Evolutionary conservation across 2,888 invertebrate species (phyloP), one percentile per base, ranked within the genome.

Genomic region (Thalpophila matura): DNA sequence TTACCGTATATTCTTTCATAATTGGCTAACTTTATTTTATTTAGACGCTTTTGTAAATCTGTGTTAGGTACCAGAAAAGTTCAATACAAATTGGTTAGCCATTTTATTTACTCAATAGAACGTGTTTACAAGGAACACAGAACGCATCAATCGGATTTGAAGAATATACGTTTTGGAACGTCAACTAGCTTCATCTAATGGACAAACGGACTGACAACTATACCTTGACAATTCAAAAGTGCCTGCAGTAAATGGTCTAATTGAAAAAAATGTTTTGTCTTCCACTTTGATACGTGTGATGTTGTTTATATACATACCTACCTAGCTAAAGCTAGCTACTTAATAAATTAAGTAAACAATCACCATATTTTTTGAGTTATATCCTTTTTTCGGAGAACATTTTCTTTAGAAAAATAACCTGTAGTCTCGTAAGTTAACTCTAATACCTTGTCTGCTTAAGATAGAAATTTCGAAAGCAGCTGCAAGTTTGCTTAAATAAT

Each of bases 61-160:
- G 4, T 7, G 16, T 33, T 49, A n/a, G 5, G 14, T 50, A 26
- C n/a, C n/a, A n/a, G 6, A 68, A 31, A 50, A 24, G 10, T 29
- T 26, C 37, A 26, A 47, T 37, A 49, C 9, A 56, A 37, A 56
- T 51, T 42, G 35, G 26, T 24, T 42, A 27, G 26, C 50, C 31
- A 51, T 55, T 68, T 61, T 47, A 31, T 56, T 56, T 37, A 43
- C 31, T 33, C 18, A 56, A 47, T 33, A 12, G 37, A 43, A 47
- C 51, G 22, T 62, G 43, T 54, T 68, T 50, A 61, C 38, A 62
- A 43, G 14, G 18, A 55, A 56, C 29, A 40, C 16, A 37, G n/a
- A 46, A 46, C 14, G n/a, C 42, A 42, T 31, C 40, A 55, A 35
- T 26, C 12, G 29, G 20, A 18, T 29, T 67, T 40, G 20, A 31